phyloP scores from a whole-genome alignment of 2,797 vertebrate species.

The Sarcoramphus papa region DNA sequence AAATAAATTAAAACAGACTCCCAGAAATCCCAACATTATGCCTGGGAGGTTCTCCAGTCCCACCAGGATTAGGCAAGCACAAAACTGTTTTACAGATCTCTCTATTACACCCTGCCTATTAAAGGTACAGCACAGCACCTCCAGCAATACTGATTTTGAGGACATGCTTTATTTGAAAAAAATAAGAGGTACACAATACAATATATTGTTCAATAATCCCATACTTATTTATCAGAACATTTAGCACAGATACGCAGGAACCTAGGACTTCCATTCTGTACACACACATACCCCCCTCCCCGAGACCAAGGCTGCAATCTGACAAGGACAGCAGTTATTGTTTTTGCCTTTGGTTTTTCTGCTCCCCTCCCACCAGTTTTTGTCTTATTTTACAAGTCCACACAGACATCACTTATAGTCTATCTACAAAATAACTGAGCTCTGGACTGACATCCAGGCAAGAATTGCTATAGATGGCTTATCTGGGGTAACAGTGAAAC shows the following conservation, averaged over 20 bases:
- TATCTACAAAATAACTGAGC: neutral
- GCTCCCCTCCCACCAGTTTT: neutral
- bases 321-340: neutral
- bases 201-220: neutral
- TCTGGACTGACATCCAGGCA: neutral
- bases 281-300: neutral
- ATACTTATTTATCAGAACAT: neutral
- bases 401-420: neutral
- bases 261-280: neutral
- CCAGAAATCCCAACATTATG: neutral
- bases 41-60: neutral
- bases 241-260: neutral
- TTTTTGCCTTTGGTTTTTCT: neutral
- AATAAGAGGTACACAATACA: fast-evolving
- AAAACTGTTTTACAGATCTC: neutral
- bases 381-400: neutral
- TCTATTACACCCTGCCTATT: neutral
- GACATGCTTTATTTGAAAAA: neutral
- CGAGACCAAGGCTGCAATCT: fast-evolving
- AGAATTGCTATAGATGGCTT: neutral
- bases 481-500: neutral
- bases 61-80: neutral
- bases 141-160: neutral
- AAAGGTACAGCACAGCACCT: neutral
- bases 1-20: slow-evolving; percentile 2